Conservation (phyloP, 2,113 vertebrate genomes). For the Atractosteus spatula region DNA sequence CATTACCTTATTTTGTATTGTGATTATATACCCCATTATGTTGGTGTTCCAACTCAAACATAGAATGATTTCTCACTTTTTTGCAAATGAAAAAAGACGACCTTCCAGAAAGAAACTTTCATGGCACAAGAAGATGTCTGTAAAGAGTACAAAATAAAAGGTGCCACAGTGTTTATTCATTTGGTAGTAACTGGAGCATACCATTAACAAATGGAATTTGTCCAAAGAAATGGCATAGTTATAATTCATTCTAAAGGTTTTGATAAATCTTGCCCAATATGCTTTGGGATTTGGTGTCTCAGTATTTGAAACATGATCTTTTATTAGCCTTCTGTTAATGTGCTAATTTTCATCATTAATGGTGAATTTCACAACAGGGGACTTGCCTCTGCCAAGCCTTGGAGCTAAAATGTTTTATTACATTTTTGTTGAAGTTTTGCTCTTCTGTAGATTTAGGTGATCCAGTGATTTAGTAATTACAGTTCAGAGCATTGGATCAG, state of each 20-base stretch:
- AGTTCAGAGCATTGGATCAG: neutral
- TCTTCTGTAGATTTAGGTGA: constrained; percentile 18
- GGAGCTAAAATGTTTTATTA: constrained; percentile 16
- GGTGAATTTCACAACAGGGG: constrained; percentile 20
- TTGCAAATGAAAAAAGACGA: too few species aligned
- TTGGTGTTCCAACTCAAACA: too few species aligned
- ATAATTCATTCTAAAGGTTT: constrained; percentile 35
- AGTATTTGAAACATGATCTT: constrained; percentile 34
- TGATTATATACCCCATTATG: too few species aligned
- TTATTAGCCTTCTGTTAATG: constrained; percentile 40
- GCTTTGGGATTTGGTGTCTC: constrained; percentile 23
- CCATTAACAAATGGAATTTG: neutral
- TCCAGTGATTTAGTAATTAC: constrained; percentile 15
- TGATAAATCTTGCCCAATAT: constrained; percentile 46
- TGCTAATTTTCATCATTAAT: constrained; percentile 50
- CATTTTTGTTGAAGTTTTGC: neutral
- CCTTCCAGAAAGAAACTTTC: too few species aligned
- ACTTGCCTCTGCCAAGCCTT: constrained; percentile 17
- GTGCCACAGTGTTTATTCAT: too few species aligned
- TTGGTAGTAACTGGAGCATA: too few species aligned
- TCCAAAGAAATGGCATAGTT: constrained; percentile 34
- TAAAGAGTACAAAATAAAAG: too few species aligned
- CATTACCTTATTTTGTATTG: too few species aligned
- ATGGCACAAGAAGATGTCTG: too few species aligned
- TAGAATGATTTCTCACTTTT: too few species aligned